Percentiles rank a stretch among this genome's conserved stretches.
These are phyloP conservation scores for Ctenochaetus hawaiiensis DNA, from an alignment of 2,797 vertebrate species.

Conservation along the genomic window DNA sequence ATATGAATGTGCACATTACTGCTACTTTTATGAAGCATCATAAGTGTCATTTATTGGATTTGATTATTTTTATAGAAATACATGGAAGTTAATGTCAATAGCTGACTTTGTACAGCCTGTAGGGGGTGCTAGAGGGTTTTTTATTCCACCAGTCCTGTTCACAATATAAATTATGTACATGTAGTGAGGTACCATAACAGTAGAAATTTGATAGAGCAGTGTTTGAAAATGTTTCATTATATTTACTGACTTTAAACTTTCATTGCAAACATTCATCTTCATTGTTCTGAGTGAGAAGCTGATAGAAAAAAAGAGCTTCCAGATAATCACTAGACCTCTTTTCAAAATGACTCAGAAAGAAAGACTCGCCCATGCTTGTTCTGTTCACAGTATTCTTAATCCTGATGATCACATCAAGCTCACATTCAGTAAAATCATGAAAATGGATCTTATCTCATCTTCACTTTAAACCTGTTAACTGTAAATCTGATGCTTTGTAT, in stretches of 20 bases:
- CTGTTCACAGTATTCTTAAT: background rate
- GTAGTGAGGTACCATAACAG: background rate
- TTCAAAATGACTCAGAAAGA: slow-evolving; percentile 16
- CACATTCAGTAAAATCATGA: background rate
- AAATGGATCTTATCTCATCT: background rate
- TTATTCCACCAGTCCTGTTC: background rate
- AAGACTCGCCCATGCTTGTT: slow-evolving; percentile 13
- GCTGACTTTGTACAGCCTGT: background rate
- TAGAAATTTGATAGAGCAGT: background rate
- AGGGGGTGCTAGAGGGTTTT: background rate
- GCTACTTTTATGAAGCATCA: too few relatives aligned
- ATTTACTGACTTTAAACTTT: background rate
- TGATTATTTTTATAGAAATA: background rate
- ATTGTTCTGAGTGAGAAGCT: background rate
- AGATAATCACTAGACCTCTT: background rate
- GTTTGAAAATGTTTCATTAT: background rate
- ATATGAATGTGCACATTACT: background rate
- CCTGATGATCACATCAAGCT: background rate
- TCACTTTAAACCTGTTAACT: background rate
- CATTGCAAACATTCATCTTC: too few relatives aligned
- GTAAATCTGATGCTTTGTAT: background rate
- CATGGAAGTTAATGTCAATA: background rate
- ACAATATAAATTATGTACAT: background rate
- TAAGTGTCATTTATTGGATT: background rate
- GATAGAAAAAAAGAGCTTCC: background rate